Conservation (phyloP, 2,888 invertebrate species). For the Parnassius apollo region DNA sequence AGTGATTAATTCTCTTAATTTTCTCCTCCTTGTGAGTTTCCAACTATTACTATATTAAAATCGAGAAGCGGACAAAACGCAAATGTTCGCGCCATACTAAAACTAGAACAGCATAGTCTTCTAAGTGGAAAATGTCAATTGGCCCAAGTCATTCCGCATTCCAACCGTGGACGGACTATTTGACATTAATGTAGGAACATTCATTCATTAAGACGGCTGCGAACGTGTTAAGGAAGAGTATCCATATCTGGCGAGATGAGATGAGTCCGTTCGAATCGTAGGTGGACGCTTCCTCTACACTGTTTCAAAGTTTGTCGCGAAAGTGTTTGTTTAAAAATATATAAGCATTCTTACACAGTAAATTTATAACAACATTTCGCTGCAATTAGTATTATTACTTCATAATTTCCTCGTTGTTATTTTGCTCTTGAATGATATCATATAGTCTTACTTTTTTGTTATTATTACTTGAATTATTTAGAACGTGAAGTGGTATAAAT, state of each 20-base stretch:
- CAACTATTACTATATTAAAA: too few species aligned
- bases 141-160: conserved; percentile 74
- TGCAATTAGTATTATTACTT: too few species aligned
- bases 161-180: conserved; percentile 56
- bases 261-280: conserved; percentile 37
- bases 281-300: conserved; percentile 29
- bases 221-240: conserved; percentile 27
- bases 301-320: neutral
- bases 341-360: too few species aligned
- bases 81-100: conserved; percentile 39
- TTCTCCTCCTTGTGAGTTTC: too few species aligned
- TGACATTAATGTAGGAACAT: conserved; percentile 66
- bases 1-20: too few species aligned
- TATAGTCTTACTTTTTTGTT: too few species aligned
- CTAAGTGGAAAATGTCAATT: conserved; percentile 78
- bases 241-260: conserved; percentile 35
- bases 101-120: conserved; percentile 59
- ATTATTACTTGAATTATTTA: too few species aligned
- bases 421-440: too few species aligned
- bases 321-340: too few species aligned
- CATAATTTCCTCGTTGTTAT: too few species aligned
- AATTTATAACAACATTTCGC: too few species aligned
- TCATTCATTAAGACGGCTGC: conserved; percentile 54
- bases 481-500: too few species aligned
- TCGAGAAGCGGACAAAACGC: conserved; percentile 1